Evolutionary conservation across 2,113 vertebrate species (phyloP).

Genomic region (Megaceryle maxima): DNA sequence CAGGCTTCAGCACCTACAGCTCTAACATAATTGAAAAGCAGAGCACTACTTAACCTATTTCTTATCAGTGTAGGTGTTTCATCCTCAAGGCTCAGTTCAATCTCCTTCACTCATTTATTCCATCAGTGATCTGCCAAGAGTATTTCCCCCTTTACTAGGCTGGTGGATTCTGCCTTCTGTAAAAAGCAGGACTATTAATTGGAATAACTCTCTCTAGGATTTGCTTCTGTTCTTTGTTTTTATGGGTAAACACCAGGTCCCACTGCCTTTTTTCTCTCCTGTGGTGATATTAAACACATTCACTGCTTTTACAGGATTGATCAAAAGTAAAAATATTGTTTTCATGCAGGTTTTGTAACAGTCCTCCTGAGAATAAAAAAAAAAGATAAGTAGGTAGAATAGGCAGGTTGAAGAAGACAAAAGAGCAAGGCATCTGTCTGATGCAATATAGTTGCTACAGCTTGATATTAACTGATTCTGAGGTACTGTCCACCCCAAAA

Average conservation of each 20-base stretch:
- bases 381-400: not conserved
- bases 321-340: not conserved
- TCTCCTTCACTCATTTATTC: not conserved
- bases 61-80: not conserved
- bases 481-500: not conserved
- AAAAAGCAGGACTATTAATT: not conserved
- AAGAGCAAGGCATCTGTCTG: not conserved
- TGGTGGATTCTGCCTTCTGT: not conserved
- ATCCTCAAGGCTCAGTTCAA: slow-evolving; percentile 25
- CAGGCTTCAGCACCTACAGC: slow-evolving; percentile 1
- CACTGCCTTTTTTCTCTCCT: not conserved
- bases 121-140: not conserved
- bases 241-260: not conserved
- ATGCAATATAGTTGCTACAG: not conserved
- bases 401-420: not conserved
- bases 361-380: not conserved
- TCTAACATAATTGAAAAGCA: slow-evolving; percentile 30
- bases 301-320: not conserved
- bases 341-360: not conserved
- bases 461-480: not conserved
- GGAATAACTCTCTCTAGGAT: not conserved
- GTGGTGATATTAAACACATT: not conserved
- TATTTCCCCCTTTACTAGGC: not conserved
- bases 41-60: slow-evolving; percentile 9
- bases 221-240: not conserved